Base-by-base conservation (phyloP, 2,797 vertebrate genomes). In the Euthynnus affinis region DNA sequence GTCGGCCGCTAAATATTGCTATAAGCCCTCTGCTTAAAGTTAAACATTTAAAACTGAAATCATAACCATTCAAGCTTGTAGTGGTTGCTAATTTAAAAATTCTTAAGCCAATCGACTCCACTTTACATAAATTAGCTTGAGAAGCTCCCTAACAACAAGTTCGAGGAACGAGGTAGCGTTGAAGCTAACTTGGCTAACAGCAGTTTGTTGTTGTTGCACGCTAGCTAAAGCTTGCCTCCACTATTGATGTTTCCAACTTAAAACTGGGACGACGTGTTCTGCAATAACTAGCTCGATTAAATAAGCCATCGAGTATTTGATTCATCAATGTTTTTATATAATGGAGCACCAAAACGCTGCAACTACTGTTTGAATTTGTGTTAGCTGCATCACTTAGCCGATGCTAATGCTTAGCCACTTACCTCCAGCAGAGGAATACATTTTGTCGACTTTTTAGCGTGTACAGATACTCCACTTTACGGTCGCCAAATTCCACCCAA, bases 371-470 rank as follows among this genome's bases (percentile, higher is more conserved):
- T 69, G 64, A 2, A n/a, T 70, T 73, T 48, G 74, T 3, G 71
- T 74, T 92, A 92, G 88, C 89, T 64, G 71, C 82, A 77, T 59
- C 86, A 94, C 95, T 49, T 49, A 49, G 46, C 46, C 17, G 46
- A 49, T n/a, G 46, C 46, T 49, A 49, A 49, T 20, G 12, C 46
- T 49, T 49, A 49, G 46, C 46, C 46, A 49, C 46, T 95, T 93
- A 96, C 95, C 95, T 92, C 90, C 94, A 92, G 94, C 74, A 90
- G 94, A 93, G 91, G 95, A 91, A 92, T 93, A 96, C 96, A 96
- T 96, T 94, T 95, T 93, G 89, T 92, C 90, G 88, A 93, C 89
- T 92, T 94, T 93, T 89, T 44, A 86, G 82, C 88, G 92, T 84
- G 71, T 91, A 80, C 91, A 62, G 82, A 73, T 84, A 83, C 89